Evolutionary conservation across 2,113 vertebrate genomes (phyloP), one percentile per base, ranked within the genome.

Genomic region (Setophaga coronata): DNA sequence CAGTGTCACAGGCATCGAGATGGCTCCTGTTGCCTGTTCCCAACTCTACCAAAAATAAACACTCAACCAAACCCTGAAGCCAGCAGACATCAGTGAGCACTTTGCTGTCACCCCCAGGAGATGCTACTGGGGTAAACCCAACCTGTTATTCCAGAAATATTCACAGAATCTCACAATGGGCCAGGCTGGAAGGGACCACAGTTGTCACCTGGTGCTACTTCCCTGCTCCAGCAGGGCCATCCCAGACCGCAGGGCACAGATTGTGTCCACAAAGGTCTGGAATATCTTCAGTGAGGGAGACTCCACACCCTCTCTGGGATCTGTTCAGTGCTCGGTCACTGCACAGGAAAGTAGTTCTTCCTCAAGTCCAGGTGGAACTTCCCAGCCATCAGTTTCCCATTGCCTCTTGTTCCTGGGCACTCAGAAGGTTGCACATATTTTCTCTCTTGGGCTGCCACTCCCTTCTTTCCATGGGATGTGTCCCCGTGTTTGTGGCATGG

Each of bases 311-410:
- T n/a, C 33, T 20, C 33, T 38, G 69, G 19, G 40, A 9, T 45
- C 23, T 53, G 23, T n/a, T n/a, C 28, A 45, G 53, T 0, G 18
- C 36, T 66, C 0, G 0, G 38, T 6, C 45, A 51, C 24, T 47
- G 53, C 15, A 0, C 15, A 60, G 43, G 16, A 7, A 43, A 38
- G 6, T 50, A 24, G 8, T n/a, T 74, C 28, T 53, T 9, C 28
- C n/a, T 82, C 29, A 0, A 38, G 24, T 60, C 8, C n/a, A 74
- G 60, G 18, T 9, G 28, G 69, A 53, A 20, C 18, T 53, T 60
- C 18, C 53, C 6, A 16, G 33, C 12, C 12, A 66, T 14, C 43
- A 50, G 12, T 38, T 73, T 43, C 28, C 36, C 5, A 2, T 29
- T 38, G 7, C 15, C 23, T 60, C 53, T 7, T 14, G 3, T 45